These are phyloP conservation scores for Pangasius mekongensis DNA, from an alignment of 2,797 vertebrate species.

Conservation along the genomic window DNA sequence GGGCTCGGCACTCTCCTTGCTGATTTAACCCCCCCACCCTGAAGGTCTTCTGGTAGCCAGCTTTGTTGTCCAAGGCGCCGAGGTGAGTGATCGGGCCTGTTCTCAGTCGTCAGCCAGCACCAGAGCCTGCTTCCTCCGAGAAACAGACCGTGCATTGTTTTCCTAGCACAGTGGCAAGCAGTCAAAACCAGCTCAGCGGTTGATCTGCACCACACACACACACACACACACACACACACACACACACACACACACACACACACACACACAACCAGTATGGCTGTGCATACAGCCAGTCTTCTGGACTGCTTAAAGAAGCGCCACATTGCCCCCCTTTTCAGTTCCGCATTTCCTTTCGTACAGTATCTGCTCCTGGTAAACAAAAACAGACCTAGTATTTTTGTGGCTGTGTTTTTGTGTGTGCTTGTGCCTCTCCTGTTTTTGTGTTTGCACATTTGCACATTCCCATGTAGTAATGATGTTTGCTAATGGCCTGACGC, in stretches of 20 bases:
- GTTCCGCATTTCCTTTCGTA: slow-evolving; percentile 7
- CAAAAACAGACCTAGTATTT: not conserved
- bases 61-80: not conserved
- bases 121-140: slow-evolving; percentile 26
- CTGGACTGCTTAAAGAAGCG: slow-evolving; percentile 10
- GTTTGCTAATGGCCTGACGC: slow-evolving; percentile 50
- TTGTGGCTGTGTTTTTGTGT: slow-evolving; percentile 5
- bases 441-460: slow-evolving; percentile 34
- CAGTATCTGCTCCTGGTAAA: slow-evolving; percentile 6
- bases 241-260: slow-evolving; percentile 15
- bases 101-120: slow-evolving; percentile 3
- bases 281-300: not conserved
- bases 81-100: not conserved
- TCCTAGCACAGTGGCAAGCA: slow-evolving; percentile 11
- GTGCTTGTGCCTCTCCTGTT: slow-evolving; percentile 16
- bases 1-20: not conserved
- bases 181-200: slow-evolving; percentile 28
- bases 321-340: not conserved
- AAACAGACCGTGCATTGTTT: slow-evolving; percentile 46
- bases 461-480: slow-evolving; percentile 50
- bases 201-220: not conserved
- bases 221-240: slow-evolving; percentile 14
- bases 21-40: not conserved
- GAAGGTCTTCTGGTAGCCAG: not conserved
- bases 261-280: not conserved